Base-by-base conservation (phyloP, 2,113 vertebrate species). In the Phyllopteryx taeniolatus region DNA sequence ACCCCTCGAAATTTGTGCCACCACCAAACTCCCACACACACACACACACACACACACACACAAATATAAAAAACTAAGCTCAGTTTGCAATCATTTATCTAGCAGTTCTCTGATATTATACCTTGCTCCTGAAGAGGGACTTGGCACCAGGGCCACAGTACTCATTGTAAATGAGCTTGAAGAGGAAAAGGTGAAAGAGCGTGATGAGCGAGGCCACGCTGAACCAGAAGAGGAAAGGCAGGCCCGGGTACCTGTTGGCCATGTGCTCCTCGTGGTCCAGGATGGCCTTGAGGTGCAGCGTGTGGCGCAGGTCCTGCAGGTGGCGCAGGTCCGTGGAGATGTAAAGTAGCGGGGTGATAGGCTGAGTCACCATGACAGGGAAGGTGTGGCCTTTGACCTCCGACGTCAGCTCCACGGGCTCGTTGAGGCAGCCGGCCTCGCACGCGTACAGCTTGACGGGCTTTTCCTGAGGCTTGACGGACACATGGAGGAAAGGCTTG, bases 101-200 rank as follows among this genome's bases (percentile, higher is more conserved):
- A 46, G 46, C 64, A 51, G 74, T 53, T 19, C 2, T 67, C 56
- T 68, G 69, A 3, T 46, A 14, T 90, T 94, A 95, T 94, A 98
- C 97, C 95, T 99, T 99, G 84, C 95, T 99, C 89, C 97, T 94
- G 94, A 99, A 99, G 91, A 99, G 94, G 0, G 97, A 95, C 91
- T 97, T 98, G 73, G 97, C 98, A 2, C 97, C 96, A 0, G 97
- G 97, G 71, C 98, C 98, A 1, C 97, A 99, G 83, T 99, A 99
- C 87, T 99, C 97, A 0, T 99, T 99, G 93, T 99, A 99, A 87
- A 99, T 99, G 79, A 99, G 96, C 87, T 98, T 99, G 93, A 99
- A 99, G 83, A 99, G 94, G 91, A 99, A 99, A 46, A 99, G 94
- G 88, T 99, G 97, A 93, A 99, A 99, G 65, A 99, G 91, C 0